A percentile compares a stretch with the other conserved stretches of the same genome.
phyloP scores from a whole-genome alignment of 2,113 vertebrate species.

The Lichenostomus cassidix region DNA sequence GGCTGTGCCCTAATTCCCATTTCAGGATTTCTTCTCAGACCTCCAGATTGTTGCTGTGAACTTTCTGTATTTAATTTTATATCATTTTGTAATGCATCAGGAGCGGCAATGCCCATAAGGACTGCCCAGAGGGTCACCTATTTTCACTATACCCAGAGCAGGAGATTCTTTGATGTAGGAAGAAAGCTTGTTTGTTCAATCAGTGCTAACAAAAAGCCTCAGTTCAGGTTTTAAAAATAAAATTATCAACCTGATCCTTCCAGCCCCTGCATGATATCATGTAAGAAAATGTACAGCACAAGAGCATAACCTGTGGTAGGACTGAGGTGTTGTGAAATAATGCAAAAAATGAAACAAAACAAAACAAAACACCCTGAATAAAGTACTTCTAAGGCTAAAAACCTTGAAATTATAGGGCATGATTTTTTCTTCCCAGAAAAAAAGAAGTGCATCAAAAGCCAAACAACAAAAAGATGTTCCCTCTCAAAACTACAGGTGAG shows the following conservation, averaged over 20 bases:
- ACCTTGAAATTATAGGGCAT: background rate
- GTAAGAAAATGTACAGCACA: background rate
- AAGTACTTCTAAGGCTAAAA: background rate
- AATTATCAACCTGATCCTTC: slow-evolving; percentile 33
- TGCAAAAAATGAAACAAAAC: slow-evolving; percentile 33
- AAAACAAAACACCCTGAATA: background rate
- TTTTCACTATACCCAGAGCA: slow-evolving; percentile 46
- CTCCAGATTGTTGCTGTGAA: slow-evolving; percentile 22
- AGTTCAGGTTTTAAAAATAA: slow-evolving; percentile 50
- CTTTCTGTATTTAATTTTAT: slow-evolving; percentile 49
- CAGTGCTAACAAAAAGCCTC: slow-evolving; percentile 42
- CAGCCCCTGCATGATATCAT: background rate
- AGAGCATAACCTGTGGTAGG: slow-evolving; percentile 6
- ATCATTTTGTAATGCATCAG: slow-evolving; percentile 18
- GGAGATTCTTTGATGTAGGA: slow-evolving; percentile 53
- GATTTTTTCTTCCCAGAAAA: background rate
- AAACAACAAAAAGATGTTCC: background rate
- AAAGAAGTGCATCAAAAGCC: background rate
- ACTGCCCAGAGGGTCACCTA: slow-evolving; percentile 54
- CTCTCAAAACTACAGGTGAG: background rate
- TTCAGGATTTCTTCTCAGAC: slow-evolving; percentile 37
- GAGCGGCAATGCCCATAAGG: slow-evolving; percentile 12
- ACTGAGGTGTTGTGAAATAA: background rate
- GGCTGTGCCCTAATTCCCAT: slow-evolving; percentile 1
- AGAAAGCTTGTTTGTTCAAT: slow-evolving; percentile 69